Evolutionary conservation across 2,888 invertebrate species (phyloP).

Genomic region (Chrysomela aeneicollis): DNA sequence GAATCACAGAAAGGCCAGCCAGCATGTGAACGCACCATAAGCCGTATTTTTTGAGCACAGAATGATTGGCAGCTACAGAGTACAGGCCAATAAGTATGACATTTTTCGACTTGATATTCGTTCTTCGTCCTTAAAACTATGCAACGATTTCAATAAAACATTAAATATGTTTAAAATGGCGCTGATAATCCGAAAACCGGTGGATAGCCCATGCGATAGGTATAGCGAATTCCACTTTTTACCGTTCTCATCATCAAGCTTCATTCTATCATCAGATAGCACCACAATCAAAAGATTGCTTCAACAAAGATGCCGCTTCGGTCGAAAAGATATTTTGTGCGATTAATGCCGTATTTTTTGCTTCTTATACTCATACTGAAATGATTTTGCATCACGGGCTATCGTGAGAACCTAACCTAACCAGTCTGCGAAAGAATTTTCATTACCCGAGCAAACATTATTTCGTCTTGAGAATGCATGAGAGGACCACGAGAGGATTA

Average conservation of each 20-base stretch:
- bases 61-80: too few relatives aligned
- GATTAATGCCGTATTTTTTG: not conserved
- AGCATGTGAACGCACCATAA: too few relatives aligned
- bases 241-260: not conserved
- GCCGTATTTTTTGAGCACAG: too few relatives aligned
- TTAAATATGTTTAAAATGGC: too few relatives aligned
- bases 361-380: not conserved
- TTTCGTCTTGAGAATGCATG: not conserved
- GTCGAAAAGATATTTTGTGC: not conserved
- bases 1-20: too few relatives aligned
- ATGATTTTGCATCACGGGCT: not conserved
- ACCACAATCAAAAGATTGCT: slow-evolving; percentile 4
- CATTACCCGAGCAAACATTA: slow-evolving; percentile 14
- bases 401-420: slow-evolving; percentile 17
- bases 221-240: not conserved
- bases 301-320: not conserved
- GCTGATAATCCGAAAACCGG: too few relatives aligned
- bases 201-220: too few relatives aligned
- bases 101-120: too few relatives aligned
- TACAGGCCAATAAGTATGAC: too few relatives aligned
- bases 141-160: too few relatives aligned
- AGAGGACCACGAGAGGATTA: not conserved
- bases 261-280: not conserved
- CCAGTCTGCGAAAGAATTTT: slow-evolving; percentile 26
- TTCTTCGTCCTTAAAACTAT: too few relatives aligned